Evolutionary conservation across 2,797 vertebrate genomes (phyloP).

Genomic region (Scolopax bukidnonensis): DNA sequence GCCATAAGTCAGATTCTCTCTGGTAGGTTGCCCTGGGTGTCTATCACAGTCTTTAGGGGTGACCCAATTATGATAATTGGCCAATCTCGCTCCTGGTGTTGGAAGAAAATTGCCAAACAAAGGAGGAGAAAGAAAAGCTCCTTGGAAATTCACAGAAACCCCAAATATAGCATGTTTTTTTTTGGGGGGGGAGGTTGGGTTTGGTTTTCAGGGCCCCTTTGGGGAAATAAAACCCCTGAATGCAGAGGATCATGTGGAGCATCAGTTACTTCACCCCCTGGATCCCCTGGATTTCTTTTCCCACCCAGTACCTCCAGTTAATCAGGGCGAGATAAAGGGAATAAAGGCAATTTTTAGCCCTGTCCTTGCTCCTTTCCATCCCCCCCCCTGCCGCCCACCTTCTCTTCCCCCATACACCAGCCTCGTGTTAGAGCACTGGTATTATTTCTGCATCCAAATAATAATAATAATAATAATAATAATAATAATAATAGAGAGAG

Average conservation of each 20-base stretch:
- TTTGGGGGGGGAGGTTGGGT: not conserved
- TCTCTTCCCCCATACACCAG: not conserved
- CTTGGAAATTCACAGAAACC: not conserved
- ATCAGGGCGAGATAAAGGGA: not conserved
- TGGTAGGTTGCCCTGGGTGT: conserved; percentile 74
- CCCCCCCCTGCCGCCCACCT: not conserved
- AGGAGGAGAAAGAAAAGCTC: conserved; percentile 11
- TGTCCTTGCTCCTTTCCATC: not conserved
- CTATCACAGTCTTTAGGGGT: conserved; percentile 74
- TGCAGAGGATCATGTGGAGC: accelerated
- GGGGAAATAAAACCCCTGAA: not conserved
- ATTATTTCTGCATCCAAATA: conserved; percentile 61
- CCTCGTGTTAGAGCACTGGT: not conserved
- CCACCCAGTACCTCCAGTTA: not conserved
- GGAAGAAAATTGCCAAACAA: conserved; percentile 29
- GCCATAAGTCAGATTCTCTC: conserved; percentile 75
- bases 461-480: not conserved
- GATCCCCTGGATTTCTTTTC: not conserved
- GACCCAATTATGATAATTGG: conserved; percentile 81
- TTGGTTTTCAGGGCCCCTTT: not conserved
- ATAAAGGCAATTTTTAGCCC: conserved; percentile 2
- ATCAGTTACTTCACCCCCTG: not conserved
- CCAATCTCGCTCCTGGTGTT: conserved; percentile 43
- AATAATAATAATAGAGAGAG: not conserved
- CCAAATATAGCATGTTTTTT: not conserved